Evolutionary conservation across 2,797 vertebrate genomes (phyloP), one percentile per base, ranked within the genome.

Genomic region (Melanogrammus aeglefinus): DNA sequence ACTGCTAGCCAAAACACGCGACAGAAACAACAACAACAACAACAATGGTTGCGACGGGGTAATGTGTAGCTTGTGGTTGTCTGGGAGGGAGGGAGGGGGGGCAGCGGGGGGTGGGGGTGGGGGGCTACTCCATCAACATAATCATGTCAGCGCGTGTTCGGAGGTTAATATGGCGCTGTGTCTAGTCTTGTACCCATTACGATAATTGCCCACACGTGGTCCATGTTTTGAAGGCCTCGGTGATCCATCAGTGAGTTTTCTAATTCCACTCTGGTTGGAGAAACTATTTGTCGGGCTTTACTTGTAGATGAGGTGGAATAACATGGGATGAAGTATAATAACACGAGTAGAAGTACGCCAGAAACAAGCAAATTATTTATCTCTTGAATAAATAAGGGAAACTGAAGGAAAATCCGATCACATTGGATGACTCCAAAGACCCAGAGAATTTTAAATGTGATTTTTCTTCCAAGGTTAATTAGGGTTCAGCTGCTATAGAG

Each of bases 1-100:
- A 75, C 41, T 83, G 77, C 76, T 80, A 73, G 82, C 72, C 76
- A 77, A 74, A 13, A 57, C 16, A 57, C 47, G 47, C 47, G 2
- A 21, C 47, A 57, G 16, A 57, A 18, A 57, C 16, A 6, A 21
- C 47, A 57, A 57, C 47, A 57, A 57, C 47, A 51, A 51, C 47
- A 57, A 21, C 47, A 57, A 57, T 44, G 12, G 41, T 16, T 12
- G 41, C 38, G 12, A 21, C 47, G 16, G 18, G 47, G 47, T 57
- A 57, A 18, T 57, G 47, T 57, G 47, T 44, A 44, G 41, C 41
- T 44, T 12, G 41, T 14, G 18, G 16, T 57, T 57, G 47, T 57
- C 16, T 5, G n/a, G 66, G 66, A 31, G 69, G n/a, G 8, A 21
- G 24, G n/a, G 66, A 1, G 66, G 66, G n/a, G 66, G 6, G 66